Base-by-base conservation (phyloP, 2,888 invertebrate species). In the Pheosia gnoma region DNA sequence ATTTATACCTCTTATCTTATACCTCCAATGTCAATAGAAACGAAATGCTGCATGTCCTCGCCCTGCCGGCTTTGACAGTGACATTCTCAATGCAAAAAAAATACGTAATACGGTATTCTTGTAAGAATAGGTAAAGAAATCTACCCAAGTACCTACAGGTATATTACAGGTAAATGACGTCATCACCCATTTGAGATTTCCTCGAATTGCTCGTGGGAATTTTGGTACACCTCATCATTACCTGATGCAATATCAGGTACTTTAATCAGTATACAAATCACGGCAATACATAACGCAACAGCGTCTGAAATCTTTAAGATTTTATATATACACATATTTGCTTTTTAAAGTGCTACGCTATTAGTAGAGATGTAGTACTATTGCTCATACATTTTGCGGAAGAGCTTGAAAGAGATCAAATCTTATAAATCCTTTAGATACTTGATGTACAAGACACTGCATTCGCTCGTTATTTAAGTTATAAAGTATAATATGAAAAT, bases 31-130 rank as follows among this genome's bases (percentile, higher is more conserved):
- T 58, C 53, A 45, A 57, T 47, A 59, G 56, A 66, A 57, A 62
- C 59, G 49, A 64, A 70, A 58, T 60, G 45, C 51, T 3, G 59
- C 43, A 38, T 47, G 53, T 63, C 52, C 62, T 59, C 41, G 38
- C 39, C 38, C 55, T 61, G 25, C 58, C 72, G 59, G 62, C 63
- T 71, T 69, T 75, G 73, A 66, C 68, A 70, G 45, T 74, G 73
- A 72, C 68, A 66, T 70, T 68, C 38, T 64, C 53, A 67, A 61
- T 65, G 71, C 8, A 57, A 41, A 53, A 57, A 38, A 52, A 63
- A 63, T 43, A 8, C 47, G 11, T 59, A 6, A 37, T 11, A n/a
- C 5, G 3, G 53, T n/a, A 5, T 25, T 25, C 25, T 25, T 49
- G 56, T 45, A 25, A 54, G 47, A 13, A 41, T 57, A 11, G n/a